These are phyloP conservation scores for Actenoides lindsayi DNA, from an alignment of 2,113 vertebrate species.

Conservation along the genomic window DNA sequence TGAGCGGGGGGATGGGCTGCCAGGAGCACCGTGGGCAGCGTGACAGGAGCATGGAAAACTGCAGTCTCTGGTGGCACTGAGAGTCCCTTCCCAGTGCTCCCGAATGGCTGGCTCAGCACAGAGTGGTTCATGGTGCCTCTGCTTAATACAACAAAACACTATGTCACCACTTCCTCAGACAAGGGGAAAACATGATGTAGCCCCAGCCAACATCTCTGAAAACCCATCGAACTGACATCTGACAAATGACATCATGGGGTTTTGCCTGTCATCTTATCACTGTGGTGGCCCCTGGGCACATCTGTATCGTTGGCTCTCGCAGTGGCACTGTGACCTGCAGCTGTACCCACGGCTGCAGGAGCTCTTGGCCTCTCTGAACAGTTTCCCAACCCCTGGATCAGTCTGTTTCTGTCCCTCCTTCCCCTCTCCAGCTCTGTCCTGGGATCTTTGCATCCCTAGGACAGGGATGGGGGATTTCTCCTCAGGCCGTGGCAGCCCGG, in stretches of 20 bases:
- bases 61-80: background rate
- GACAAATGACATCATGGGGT: background rate
- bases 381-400: background rate
- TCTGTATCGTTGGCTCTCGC: fast-evolving
- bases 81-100: background rate
- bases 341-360: fast-evolving
- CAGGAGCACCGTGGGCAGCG: background rate
- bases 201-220: too few species aligned
- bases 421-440: background rate
- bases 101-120: background rate
- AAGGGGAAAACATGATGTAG: background rate
- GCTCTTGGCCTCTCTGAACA: fast-evolving
- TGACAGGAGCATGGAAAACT: fast-evolving
- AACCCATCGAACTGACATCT: background rate
- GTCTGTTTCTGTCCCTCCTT: background rate
- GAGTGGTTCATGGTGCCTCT: background rate
- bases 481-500: fast-evolving
- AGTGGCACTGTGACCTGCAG: fast-evolving
- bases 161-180: fast-evolving
- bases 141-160: too few species aligned
- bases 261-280: background rate
- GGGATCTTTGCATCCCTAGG: background rate
- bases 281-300: background rate
- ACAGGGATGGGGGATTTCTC: background rate
- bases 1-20: background rate